Evolutionary conservation across 2,113 vertebrate genomes (phyloP).

Genomic region (Zosterops hypoxanthus): DNA sequence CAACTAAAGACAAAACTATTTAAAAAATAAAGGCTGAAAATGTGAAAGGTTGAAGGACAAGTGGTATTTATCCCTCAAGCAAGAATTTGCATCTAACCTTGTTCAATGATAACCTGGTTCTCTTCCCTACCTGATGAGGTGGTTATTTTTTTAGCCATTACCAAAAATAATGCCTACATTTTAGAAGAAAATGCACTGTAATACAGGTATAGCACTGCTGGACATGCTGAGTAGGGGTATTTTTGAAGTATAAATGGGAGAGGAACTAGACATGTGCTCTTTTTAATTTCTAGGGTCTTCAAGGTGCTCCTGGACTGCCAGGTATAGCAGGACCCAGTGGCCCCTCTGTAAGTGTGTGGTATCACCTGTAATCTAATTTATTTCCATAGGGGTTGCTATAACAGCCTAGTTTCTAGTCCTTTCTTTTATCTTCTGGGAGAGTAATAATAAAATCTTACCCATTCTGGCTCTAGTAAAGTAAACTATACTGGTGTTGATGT

Average conservation of each 20-base stretch:
- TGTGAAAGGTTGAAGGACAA: background rate
- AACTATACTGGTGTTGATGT: background rate
- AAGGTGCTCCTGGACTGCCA: conserved; percentile 86
- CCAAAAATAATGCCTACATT: background rate
- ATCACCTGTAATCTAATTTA: background rate
- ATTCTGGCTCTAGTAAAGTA: background rate
- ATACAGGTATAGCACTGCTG: background rate
- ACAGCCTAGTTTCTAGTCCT: background rate
- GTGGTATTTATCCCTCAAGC: background rate
- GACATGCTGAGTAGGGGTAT: background rate
- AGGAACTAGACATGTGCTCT: background rate
- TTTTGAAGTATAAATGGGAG: background rate
- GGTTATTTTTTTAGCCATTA: background rate
- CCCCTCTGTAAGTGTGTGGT: conserved; percentile 78
- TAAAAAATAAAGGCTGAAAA: background rate
- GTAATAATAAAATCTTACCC: background rate
- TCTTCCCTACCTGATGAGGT: background rate
- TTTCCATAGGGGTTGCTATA: background rate
- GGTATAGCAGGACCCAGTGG: conserved; percentile 84
- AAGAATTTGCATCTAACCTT: background rate
- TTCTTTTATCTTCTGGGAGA: background rate
- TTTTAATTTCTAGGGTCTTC: conserved; percentile 78
- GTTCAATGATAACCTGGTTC: background rate
- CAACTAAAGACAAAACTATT: background rate
- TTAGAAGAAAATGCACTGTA: background rate